Conservation (phyloP, 2,888 invertebrate genomes). For the Bombylius discolor region DNA sequence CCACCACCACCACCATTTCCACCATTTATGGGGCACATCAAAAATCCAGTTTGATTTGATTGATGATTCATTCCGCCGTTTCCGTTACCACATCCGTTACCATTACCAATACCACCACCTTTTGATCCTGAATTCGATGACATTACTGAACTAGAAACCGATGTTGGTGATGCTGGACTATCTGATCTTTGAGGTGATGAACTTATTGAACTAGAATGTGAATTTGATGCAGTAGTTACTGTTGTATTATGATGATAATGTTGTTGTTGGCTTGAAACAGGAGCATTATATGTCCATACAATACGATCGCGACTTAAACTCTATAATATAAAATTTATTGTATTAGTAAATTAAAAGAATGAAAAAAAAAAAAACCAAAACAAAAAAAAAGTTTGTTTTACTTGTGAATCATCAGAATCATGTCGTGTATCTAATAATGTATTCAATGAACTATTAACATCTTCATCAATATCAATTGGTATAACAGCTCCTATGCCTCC, state of each 20-base stretch:
- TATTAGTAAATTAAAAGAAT: too few relatives aligned
- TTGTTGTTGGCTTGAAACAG: constrained; percentile 38
- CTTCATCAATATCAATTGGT: constrained; percentile 85
- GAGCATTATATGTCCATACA: constrained; percentile 87
- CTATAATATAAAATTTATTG: constrained; percentile 16
- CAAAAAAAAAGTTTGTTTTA: constrained; percentile 12
- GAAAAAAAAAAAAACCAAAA: too few relatives aligned
- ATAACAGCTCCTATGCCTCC: constrained; percentile 59
- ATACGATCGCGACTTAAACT: constrained; percentile 46
- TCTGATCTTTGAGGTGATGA: constrained; percentile 45
- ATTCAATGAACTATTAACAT: constrained; percentile 85
- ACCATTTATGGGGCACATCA: constrained; percentile 26
- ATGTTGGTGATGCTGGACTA: constrained; percentile 70
- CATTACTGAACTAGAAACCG: constrained; percentile 78
- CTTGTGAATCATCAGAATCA: constrained; percentile 40
- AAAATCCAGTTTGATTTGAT: constrained; percentile 21
- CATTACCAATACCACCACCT: constrained; percentile 32
- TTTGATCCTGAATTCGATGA: constrained; percentile 61
- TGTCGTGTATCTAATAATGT: constrained; percentile 70
- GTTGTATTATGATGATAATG: constrained; percentile 38
- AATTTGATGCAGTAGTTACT: constrained; percentile 26
- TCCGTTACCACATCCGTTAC: too few relatives aligned
- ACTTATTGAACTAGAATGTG: constrained; percentile 38
- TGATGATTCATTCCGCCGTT: background rate
- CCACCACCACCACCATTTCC: constrained; percentile 11